Percentiles rank a stretch among this genome's conserved stretches.
Conservation (phyloP, 2,888 invertebrate genomes). For the Andrena dorsata region DNA sequence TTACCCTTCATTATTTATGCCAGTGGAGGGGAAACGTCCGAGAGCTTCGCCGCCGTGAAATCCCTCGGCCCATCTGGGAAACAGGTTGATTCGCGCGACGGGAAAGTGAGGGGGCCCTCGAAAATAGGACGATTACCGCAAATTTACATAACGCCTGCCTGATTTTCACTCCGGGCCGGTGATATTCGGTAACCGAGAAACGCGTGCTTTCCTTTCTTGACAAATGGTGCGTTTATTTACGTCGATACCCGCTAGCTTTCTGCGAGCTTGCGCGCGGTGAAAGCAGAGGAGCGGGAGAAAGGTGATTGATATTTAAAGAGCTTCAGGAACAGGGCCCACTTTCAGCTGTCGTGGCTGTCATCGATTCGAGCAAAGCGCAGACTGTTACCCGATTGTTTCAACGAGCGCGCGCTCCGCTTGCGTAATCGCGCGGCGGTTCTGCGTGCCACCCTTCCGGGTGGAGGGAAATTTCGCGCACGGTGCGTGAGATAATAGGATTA, state of each 20-base stretch:
- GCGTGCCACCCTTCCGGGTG: conserved; percentile 57
- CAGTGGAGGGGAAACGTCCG: neutral
- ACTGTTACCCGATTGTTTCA: conserved; percentile 34
- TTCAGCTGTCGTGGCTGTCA: too few relatives aligned
- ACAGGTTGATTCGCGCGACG: neutral
- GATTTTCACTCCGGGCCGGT: conserved; percentile 18
- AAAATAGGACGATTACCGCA: neutral
- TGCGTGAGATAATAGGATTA: conserved; percentile 32
- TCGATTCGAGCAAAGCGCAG: neutral
- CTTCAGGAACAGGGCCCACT: too few relatives aligned
- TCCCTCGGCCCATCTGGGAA: conserved; percentile 1
- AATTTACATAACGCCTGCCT: conserved; percentile 48
- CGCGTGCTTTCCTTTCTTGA: conserved; percentile 26
- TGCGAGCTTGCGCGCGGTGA: conserved; percentile 24
- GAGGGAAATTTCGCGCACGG: neutral
- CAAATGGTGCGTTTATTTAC: neutral
- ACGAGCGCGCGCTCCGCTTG: conserved; percentile 6
- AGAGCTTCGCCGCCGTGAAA: neutral
- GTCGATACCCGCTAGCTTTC: neutral
- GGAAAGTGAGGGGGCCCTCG: neutral
- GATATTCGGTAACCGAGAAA: conserved; percentile 10
- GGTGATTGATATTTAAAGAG: conserved; percentile 19
- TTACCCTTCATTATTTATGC: conserved; percentile 17
- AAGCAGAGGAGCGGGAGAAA: conserved; percentile 29
- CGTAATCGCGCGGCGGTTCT: conserved; percentile 27